Evolutionary conservation across 2,888 invertebrate genomes (phyloP), one percentile per base, ranked within the genome.

Genomic region (Synergus gifuensis): DNA sequence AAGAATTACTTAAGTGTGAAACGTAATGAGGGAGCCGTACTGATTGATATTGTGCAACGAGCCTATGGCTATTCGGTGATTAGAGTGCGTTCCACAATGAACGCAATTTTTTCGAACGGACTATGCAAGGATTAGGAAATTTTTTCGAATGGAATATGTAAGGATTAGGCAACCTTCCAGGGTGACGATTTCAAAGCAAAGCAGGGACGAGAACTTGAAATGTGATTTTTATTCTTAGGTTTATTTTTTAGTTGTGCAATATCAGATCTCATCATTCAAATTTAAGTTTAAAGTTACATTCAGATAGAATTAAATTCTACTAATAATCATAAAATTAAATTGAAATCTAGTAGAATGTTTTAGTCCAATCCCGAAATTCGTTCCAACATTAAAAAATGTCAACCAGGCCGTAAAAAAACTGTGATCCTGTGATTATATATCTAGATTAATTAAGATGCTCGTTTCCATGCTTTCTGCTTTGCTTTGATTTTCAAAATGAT

Each of bases 181-280:
- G 36, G n/a, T 54, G 73, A 49, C 22, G 22, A 73, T 73, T 40
- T 73, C 54, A 36, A 58, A 73, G 73, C 54, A 73, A 73, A 73
- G 54, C 73, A 73, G 49, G 7, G 40, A 11, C 36, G 14, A 49
- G 36, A 22, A n/a, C 12, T 54, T 58, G n/a, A 58, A 40, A 58
- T 73, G 73, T 73, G 73, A 73, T 73, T 73, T 58, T 62, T 73
- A 73, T 73, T 73, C 8, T 28, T 73, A 73, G 73, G 14, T 73
- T 54, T 54, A 54, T 73, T 73, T 54, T 36, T 36, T n/a, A 36
- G 5, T 54, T 12, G 54, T 73, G 73, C 73, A 73, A 73, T 73
- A 73, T 58, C 36, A 58, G 54, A 73, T 28, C 46, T 69, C 28
- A 62, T 28, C 62, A 62, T 62, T 58, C 58, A 58, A 58, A 58